phyloP scores from a whole-genome alignment of 2,113 vertebrate genomes.

The Puma concolor region DNA sequence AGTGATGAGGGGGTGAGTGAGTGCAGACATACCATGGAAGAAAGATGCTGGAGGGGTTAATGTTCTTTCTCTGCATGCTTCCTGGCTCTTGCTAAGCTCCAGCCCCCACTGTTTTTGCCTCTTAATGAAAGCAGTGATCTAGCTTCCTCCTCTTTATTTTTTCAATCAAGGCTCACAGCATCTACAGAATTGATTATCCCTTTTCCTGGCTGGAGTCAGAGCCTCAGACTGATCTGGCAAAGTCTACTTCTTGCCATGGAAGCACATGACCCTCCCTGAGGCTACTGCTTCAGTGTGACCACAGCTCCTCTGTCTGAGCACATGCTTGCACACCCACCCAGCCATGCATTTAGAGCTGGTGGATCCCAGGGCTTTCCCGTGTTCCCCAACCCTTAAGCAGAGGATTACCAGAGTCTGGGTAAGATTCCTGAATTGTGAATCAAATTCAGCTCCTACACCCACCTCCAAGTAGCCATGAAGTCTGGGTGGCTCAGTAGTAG shows the following conservation, averaged over 20 bases:
- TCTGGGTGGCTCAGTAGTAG: neutral
- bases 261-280: neutral
- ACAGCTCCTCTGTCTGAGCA: neutral
- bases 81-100: slow-evolving; percentile 40
- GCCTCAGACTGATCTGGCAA: slow-evolving; percentile 21
- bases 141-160: slow-evolving; percentile 68
- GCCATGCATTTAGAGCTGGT: neutral
- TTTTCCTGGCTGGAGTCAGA: slow-evolving; percentile 42
- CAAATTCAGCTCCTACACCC: neutral
- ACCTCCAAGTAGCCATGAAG: neutral
- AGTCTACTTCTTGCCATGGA: neutral
- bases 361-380: neutral
- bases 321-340: neutral
- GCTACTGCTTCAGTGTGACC: neutral
- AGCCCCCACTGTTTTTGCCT: slow-evolving; percentile 42
- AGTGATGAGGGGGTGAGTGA: neutral
- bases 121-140: slow-evolving; percentile 70
- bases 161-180: slow-evolving; percentile 65
- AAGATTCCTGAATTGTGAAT: neutral
- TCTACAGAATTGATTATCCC: slow-evolving; percentile 50
- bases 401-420: neutral
- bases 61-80: slow-evolving; percentile 43
- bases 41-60: slow-evolving; percentile 35
- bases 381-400: neutral
- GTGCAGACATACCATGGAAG: neutral